Evolutionary conservation across 2,113 vertebrate genomes (phyloP).

Genomic region (Thymallus thymallus): DNA sequence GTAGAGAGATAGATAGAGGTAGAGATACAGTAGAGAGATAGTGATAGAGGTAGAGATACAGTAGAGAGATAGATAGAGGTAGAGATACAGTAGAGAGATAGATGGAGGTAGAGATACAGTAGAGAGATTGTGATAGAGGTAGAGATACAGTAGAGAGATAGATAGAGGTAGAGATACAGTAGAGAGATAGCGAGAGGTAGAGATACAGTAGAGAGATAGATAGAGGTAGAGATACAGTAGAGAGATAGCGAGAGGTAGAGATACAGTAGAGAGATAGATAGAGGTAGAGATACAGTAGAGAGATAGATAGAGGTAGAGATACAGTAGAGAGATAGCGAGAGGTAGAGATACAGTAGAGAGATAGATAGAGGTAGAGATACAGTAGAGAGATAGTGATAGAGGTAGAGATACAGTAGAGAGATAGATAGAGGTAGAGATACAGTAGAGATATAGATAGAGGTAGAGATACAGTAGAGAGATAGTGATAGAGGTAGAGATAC

Average conservation of each 20-base stretch:
- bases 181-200: too few species aligned
- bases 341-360: background rate
- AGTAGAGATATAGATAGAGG: too few species aligned
- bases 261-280: background rate
- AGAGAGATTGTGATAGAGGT: conserved; percentile 38
- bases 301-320: conserved; percentile 19
- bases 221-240: conserved; percentile 16
- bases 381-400: conserved; percentile 8
- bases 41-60: conserved; percentile 10
- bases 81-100: conserved; percentile 37
- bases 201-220: background rate
- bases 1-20: conserved; percentile 23
- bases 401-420: conserved; percentile 15
- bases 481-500: conserved; percentile 13
- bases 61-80: conserved; percentile 23
- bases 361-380: background rate
- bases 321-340: conserved; percentile 25
- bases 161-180: conserved; percentile 6
- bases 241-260: conserved; percentile 20
- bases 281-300: background rate
- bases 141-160: conserved; percentile 19
- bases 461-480: background rate
- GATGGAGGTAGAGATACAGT: background rate
- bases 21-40: conserved; percentile 37
- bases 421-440: conserved; percentile 14